phyloP scores from a whole-genome alignment of 2,888 invertebrate genomes.

The Gymnosoma rotundatum region DNA sequence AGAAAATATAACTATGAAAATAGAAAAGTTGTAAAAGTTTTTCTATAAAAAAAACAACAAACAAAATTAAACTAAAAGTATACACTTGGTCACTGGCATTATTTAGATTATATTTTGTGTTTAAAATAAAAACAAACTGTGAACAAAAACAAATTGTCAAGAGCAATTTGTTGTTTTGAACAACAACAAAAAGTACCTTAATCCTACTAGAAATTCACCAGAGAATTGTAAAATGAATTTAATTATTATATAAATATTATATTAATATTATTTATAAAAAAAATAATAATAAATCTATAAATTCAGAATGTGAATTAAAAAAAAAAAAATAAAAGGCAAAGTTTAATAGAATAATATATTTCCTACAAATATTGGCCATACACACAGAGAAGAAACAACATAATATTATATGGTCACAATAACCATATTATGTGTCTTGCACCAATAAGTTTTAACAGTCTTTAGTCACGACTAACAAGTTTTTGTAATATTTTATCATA shows the following conservation, averaged over 20 bases:
- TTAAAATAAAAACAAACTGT: slow-evolving; percentile 14
- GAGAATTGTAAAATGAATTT: slow-evolving; percentile 31
- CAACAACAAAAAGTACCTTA: slow-evolving; percentile 47
- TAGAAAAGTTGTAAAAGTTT: slow-evolving; percentile 17
- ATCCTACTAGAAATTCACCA: slow-evolving; percentile 28
- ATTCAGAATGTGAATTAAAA: too few relatives aligned
- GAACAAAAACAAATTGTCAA: slow-evolving; percentile 60
- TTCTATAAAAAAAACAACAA: slow-evolving; percentile 11
- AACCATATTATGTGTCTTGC: too few relatives aligned
- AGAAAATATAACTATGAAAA: slow-evolving; percentile 1
- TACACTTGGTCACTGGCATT: slow-evolving; percentile 26
- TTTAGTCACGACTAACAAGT: too few relatives aligned
- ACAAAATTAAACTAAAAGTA: slow-evolving; percentile 30
- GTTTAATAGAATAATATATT: too few relatives aligned
- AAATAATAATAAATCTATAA: background rate
- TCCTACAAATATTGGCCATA: too few relatives aligned
- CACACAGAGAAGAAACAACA: too few relatives aligned
- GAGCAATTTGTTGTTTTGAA: slow-evolving; percentile 62
- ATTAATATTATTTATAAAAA: too few relatives aligned
- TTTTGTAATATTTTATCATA: too few relatives aligned
- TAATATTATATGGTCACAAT: too few relatives aligned
- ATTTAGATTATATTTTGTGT: slow-evolving; percentile 23
- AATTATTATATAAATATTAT: slow-evolving; percentile 8
- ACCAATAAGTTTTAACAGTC: too few relatives aligned
- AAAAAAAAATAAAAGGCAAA: too few relatives aligned